Evolutionary conservation across 2,797 vertebrate genomes (phyloP), one percentile per base, ranked within the genome.

Genomic region (Lerista edwardsae): DNA sequence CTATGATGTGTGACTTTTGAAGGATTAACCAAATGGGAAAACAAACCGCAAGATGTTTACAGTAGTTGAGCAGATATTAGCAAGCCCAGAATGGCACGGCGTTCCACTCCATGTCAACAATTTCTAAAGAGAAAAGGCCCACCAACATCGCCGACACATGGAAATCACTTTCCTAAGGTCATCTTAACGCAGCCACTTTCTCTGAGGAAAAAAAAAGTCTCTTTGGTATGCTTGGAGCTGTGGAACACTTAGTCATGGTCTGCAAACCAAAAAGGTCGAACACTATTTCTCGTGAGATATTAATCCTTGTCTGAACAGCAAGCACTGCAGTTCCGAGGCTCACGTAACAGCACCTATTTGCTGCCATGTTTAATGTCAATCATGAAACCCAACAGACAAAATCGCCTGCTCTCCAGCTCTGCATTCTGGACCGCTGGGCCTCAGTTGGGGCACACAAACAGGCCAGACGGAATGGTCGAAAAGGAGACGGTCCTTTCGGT

Each of bases 1-100:
- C 44, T 51, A 0, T 39, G 89, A 83, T 61, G 75, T 90, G 86
- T 68, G 91, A 7, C 83, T 91, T 94, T 79, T 86, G 86, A 84
- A 88, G 92, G 90, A 91, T 90, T 91, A 88, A 65, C 67, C 90
- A 88, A 86, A 90, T 92, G 85, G 88, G 86, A 76, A 80, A 88
- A 93, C 90, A 88, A 90, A 1, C 41, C 88, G 76, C 72, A 59
- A 83, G 90, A 82, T 89, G 82, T 91, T 15, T 93, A 51, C 47
- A 51, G 47, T 51, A 85, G 94, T 93, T 94, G 90, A 93, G 85
- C 77, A 92, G 92, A 91, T 91, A 93, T 95, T 93, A 90, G 92
- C 64, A 84, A 93, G 90, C 86, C 91, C n/a, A 90, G 62, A 68
- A 85, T 92, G 87, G 79, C 87, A 88, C 67, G 84, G 64, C 65